phyloP scores from a whole-genome alignment of 2,797 vertebrate genomes.

The Sebastes flavidus region DNA sequence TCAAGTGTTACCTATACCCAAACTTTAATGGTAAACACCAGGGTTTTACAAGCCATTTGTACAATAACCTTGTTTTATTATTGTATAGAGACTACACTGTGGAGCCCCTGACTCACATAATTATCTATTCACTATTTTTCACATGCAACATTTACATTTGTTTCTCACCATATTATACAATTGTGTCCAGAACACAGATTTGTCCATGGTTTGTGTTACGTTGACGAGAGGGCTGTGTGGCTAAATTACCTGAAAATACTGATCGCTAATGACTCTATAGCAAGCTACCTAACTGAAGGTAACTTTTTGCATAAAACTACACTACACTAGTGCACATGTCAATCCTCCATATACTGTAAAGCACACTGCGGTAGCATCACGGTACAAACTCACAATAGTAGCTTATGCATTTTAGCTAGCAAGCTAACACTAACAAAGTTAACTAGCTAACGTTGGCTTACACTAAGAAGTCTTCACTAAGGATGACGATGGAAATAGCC shows the following conservation, averaged over 20 bases:
- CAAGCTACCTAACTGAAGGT: neutral
- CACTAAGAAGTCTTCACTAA: neutral
- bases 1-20: no score
- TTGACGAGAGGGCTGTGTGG: no score
- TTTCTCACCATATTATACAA: no score
- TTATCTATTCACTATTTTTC: no score
- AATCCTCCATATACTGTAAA: neutral
- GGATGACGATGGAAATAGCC: neutral
- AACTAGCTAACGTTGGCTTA: neutral
- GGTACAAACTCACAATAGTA: neutral
- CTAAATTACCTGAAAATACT: neutral
- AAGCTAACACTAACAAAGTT: neutral
- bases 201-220: no score
- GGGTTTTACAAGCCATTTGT: no score
- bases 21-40: accelerated
- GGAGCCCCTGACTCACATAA: no score
- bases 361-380: neutral
- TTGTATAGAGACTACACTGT: no score
- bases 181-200: neutral
- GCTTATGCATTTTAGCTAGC: neutral
- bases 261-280: neutral
- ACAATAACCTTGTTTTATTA: no score
- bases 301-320: neutral
- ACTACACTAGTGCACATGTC: neutral
- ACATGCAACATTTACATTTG: no score